Evolutionary conservation across 2,113 vertebrate genomes (phyloP).

Genomic region (Mormyrus lacerda): DNA sequence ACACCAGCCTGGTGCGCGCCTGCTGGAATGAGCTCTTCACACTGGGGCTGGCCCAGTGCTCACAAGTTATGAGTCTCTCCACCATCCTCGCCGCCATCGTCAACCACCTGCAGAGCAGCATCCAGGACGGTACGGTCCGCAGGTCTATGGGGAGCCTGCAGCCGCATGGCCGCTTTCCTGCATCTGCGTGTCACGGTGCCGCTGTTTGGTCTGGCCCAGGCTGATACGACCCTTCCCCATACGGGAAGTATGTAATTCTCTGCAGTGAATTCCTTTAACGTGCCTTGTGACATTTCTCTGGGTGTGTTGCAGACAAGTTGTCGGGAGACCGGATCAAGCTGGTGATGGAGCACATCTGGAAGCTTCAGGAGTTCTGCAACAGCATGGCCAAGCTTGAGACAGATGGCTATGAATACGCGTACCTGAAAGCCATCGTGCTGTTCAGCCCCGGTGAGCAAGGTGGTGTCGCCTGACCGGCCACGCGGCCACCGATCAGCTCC

Average conservation of each 20-base stretch:
- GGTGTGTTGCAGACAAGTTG: constrained; percentile 76
- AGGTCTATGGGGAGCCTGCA: not conserved
- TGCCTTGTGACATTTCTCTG: constrained; percentile 19
- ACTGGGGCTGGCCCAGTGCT: constrained; percentile 90
- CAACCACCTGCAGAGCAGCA: constrained; percentile 92
- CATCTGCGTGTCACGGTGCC: not conserved
- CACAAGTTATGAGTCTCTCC: constrained; percentile 94
- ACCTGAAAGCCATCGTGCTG: constrained; percentile 94
- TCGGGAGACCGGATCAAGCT: constrained; percentile 90
- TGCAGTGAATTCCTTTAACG: not conserved
- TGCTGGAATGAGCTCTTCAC: constrained; percentile 98
- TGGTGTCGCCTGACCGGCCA: not conserved
- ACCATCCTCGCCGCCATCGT: constrained; percentile 93
- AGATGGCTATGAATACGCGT: constrained; percentile 94
- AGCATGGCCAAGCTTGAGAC: constrained; percentile 91
- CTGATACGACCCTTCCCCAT: not conserved
- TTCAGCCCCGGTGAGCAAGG: constrained; percentile 89
- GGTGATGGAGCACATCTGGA: constrained; percentile 99
- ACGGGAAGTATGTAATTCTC: not conserved
- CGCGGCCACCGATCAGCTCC: not conserved
- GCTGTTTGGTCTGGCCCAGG: not conserved
- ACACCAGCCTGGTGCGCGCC: constrained; percentile 86
- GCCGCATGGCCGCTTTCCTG: not conserved
- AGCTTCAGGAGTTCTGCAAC: constrained; percentile 98
- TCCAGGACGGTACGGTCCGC: constrained; percentile 80